Percentiles rank a stretch among this genome's conserved stretches.
Evolutionary conservation across 2,797 vertebrate species (phyloP).

Genomic region (Momotus momota): DNA sequence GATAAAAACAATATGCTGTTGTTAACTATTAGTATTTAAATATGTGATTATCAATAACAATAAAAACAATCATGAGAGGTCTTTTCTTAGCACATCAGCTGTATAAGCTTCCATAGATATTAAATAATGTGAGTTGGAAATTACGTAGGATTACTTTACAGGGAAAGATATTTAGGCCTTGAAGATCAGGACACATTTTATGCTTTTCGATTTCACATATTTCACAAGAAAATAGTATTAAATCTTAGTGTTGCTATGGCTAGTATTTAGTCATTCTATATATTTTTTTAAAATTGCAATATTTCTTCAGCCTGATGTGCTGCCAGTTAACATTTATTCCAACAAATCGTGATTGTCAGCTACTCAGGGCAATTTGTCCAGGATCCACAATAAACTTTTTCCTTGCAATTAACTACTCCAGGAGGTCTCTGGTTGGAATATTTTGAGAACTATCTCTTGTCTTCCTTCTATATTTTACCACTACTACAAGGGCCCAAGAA

Average conservation of each 20-base stretch:
- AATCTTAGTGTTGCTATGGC: not conserved
- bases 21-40: not conserved
- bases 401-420: not conserved
- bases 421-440: accelerated
- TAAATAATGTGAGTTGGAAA: not conserved
- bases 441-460: not conserved
- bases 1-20: not conserved
- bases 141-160: not conserved
- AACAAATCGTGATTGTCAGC: not conserved
- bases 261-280: not conserved
- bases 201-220: not conserved
- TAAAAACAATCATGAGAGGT: not conserved
- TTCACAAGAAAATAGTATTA: not conserved
- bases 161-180: not conserved
- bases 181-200: not conserved
- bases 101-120: not conserved
- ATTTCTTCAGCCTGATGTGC: constrained; percentile 9
- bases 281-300: not conserved
- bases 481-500: not conserved
- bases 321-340: constrained; percentile 12
- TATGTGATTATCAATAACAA: not conserved
- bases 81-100: not conserved
- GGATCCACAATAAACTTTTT: not conserved
- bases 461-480: not conserved
- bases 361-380: not conserved